These are phyloP conservation scores for Hipposideros armiger DNA, from an alignment of 2,113 vertebrate genomes.

Conservation along the genomic window DNA sequence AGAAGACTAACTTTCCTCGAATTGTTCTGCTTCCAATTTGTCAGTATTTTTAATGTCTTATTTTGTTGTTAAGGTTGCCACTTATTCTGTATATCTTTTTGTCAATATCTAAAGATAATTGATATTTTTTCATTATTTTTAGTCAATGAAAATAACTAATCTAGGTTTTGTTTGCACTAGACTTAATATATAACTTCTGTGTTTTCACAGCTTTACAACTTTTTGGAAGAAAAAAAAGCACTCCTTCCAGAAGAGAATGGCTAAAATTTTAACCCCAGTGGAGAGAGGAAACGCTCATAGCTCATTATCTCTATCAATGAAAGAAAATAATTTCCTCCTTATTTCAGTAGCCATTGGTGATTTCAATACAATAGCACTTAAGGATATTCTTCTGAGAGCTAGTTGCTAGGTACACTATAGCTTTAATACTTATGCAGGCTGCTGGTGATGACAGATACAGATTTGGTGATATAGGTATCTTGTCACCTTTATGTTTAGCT, in stretches of 20 bases:
- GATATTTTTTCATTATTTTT: background rate
- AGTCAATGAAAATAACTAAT: background rate
- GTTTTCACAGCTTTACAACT: background rate
- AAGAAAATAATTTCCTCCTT: constrained; percentile 45
- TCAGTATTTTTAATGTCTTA: background rate
- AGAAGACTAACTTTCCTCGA: background rate
- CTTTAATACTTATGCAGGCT: background rate
- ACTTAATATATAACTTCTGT: background rate
- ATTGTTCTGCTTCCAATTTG: background rate
- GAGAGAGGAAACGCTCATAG: background rate
- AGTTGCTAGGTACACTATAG: background rate
- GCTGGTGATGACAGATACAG: background rate
- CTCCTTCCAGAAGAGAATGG: background rate
- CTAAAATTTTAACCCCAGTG: background rate
- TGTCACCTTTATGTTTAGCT: background rate
- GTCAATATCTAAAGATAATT: constrained; percentile 1
- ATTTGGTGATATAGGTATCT: background rate
- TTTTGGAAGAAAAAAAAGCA: background rate
- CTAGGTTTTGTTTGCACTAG: background rate
- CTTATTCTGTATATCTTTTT: background rate
- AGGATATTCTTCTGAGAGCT: background rate
- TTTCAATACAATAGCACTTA: background rate
- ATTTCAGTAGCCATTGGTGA: constrained; percentile 11
- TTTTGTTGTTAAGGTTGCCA: constrained; percentile 19
- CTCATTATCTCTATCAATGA: background rate